A percentile compares a stretch with the other conserved stretches of the same genome.
Evolutionary conservation across 2,113 vertebrate genomes (phyloP).

Genomic region (Semicossyphus pulcher): DNA sequence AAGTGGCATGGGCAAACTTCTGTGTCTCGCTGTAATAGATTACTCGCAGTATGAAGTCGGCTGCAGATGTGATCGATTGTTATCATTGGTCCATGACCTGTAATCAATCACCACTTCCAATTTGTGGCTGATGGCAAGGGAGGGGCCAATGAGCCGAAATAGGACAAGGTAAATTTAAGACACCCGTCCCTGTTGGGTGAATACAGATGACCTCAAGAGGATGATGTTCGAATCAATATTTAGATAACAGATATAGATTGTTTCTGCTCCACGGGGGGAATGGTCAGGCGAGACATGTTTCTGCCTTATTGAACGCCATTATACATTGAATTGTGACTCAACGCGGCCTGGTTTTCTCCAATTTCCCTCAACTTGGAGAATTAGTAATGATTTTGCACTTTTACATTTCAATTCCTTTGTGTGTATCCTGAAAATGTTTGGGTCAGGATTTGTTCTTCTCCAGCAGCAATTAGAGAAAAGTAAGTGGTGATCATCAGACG

Average conservation of each 20-base stretch:
- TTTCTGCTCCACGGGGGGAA: slow-evolving; percentile 41
- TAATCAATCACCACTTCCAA: slow-evolving; percentile 74
- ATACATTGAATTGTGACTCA: slow-evolving; percentile 27
- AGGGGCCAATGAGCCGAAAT: slow-evolving; percentile 42
- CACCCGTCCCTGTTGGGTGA: slow-evolving; percentile 50
- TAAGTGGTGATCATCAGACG: slow-evolving; percentile 51
- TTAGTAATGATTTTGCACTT: slow-evolving; percentile 14
- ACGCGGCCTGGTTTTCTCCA: slow-evolving; percentile 21
- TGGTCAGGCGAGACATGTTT: slow-evolving; percentile 19
- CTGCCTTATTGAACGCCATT: slow-evolving; percentile 43
- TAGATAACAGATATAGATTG: slow-evolving; percentile 68
- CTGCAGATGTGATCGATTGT: slow-evolving; percentile 63
- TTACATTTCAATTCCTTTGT: slow-evolving; percentile 3
- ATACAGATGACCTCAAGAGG: slow-evolving; percentile 69
- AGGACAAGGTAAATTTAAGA: slow-evolving; percentile 64
- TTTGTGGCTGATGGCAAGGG: slow-evolving; percentile 56
- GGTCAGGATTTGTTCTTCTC: neutral
- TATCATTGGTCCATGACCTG: slow-evolving; percentile 59
- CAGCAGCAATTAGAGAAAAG: slow-evolving; percentile 25
- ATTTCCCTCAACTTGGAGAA: slow-evolving; percentile 7
- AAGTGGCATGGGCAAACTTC: slow-evolving; percentile 39
- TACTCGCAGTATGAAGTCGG: slow-evolving; percentile 59
- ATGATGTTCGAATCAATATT: slow-evolving; percentile 72
- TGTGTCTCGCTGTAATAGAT: slow-evolving; percentile 61
- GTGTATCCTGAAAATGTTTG: slow-evolving; percentile 6